Evolutionary conservation across 2,113 vertebrate genomes (phyloP).

Genomic region (Pteropus alecto): DNA sequence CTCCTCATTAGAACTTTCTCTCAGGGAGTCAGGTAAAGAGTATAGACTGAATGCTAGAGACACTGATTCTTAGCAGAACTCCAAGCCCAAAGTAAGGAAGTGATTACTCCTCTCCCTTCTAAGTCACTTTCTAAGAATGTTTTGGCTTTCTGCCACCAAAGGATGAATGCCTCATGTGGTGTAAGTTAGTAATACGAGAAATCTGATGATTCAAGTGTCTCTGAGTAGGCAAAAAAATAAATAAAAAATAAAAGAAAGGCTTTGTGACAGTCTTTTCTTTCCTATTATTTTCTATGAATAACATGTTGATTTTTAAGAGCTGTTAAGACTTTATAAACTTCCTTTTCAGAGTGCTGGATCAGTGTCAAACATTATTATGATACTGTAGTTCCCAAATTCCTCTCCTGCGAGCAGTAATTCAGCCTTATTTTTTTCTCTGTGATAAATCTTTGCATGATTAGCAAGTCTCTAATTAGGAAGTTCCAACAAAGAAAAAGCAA

Average conservation of each 20-base stretch:
- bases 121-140: constrained; percentile 11
- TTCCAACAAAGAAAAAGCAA: constrained; percentile 22
- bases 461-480: constrained; percentile 33
- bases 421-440: not conserved
- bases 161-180: not conserved
- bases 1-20: not conserved
- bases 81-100: not conserved
- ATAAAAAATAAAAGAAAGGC: not conserved
- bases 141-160: not conserved
- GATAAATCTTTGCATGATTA: constrained; percentile 53
- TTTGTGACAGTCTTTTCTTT: not conserved
- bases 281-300: not conserved
- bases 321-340: constrained; percentile 55
- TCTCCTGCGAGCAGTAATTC: constrained; percentile 52
- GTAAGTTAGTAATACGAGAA: not conserved
- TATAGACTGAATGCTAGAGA: not conserved
- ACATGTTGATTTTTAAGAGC: constrained; percentile 20
- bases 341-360: constrained; percentile 32
- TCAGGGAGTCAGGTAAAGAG: not conserved
- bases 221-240: not conserved
- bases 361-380: constrained; percentile 22
- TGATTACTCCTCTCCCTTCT: not conserved
- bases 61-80: not conserved
- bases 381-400: not conserved
- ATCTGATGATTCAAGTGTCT: not conserved